A percentile compares a stretch with the other conserved stretches of the same genome.
These are phyloP conservation scores for Drosophila takahashii DNA, from an alignment of 1,140 invertebrate genomes.

Conservation along the genomic window DNA sequence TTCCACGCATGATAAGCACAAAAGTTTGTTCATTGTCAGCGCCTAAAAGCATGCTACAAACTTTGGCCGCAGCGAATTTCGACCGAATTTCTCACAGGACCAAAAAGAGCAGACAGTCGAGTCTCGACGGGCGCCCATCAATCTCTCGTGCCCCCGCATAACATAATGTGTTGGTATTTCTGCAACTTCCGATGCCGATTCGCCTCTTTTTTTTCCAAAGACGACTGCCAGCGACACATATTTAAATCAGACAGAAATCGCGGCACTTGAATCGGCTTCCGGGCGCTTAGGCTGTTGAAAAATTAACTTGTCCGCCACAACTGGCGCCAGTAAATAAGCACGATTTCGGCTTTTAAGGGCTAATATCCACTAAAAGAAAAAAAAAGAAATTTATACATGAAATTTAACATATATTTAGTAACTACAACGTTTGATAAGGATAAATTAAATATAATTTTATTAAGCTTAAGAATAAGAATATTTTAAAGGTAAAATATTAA, in stretches of 20 bases:
- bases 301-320: constrained; percentile 72
- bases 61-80: constrained; percentile 26
- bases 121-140: constrained; percentile 65
- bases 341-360: constrained; percentile 2
- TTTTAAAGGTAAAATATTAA: not conserved
- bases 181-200: constrained; percentile 40
- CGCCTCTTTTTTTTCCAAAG: constrained; percentile 14
- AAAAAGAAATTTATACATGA: not conserved
- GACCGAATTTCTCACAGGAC: not conserved
- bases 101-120: not conserved
- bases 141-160: constrained; percentile 58
- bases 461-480: too few species aligned
- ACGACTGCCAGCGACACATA: constrained; percentile 69
- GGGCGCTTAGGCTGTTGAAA: constrained; percentile 76
- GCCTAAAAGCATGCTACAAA: constrained; percentile 66
- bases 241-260: constrained; percentile 63
- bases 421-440: too few species aligned
- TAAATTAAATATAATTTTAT: too few species aligned
- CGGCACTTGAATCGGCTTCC: constrained; percentile 49
- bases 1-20: constrained; percentile 78
- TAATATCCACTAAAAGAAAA: constrained; percentile 28
- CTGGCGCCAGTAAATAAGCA: constrained; percentile 67
- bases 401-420: not conserved
- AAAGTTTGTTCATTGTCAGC: constrained; percentile 73
- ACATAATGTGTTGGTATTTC: constrained; percentile 55